phyloP scores from a whole-genome alignment of 2,888 invertebrate genomes.

The Spicauda simplicius region DNA sequence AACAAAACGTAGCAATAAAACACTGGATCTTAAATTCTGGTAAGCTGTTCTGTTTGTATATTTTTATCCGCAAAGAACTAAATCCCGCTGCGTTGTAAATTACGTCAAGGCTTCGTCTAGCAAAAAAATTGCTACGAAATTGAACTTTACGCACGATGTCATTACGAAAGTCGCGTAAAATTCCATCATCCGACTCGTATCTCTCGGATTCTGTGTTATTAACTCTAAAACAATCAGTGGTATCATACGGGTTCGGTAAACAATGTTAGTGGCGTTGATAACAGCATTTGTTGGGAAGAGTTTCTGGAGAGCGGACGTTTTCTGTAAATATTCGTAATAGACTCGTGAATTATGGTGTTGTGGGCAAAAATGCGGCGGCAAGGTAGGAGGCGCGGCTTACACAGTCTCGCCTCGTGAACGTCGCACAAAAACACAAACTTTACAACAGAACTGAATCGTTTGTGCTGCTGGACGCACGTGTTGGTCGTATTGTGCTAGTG shows the following conservation, averaged over 20 bases:
- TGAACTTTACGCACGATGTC: constrained; percentile 17
- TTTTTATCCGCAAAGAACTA: constrained; percentile 36
- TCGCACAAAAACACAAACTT: constrained; percentile 16
- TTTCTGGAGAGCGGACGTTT: constrained; percentile 59
- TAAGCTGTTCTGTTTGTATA: constrained; percentile 32
- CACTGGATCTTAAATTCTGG: neutral
- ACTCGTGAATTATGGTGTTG: constrained; percentile 26
- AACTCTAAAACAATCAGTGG: constrained; percentile 33
- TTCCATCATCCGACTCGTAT: constrained; percentile 53
- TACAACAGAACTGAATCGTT: constrained; percentile 41
- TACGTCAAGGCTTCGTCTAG: constrained; percentile 26
- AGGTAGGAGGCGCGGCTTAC: constrained; percentile 67
- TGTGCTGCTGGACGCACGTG: constrained; percentile 43
- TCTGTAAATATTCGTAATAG: constrained; percentile 37
- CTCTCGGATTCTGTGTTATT: constrained; percentile 38
- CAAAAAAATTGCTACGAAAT: constrained; percentile 14
- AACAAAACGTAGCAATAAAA: constrained; percentile 5
- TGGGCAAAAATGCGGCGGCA: constrained; percentile 69
- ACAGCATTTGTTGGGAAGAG: constrained; percentile 58
- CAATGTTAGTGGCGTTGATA: constrained; percentile 43
- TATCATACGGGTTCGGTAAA: constrained; percentile 49
- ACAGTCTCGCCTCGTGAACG: constrained; percentile 59
- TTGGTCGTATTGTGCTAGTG: constrained; percentile 29
- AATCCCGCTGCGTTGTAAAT: constrained; percentile 30
- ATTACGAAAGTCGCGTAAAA: constrained; percentile 49